Conservation (phyloP, 2,797 vertebrate species). For the Hydrolagus colliei region DNA sequence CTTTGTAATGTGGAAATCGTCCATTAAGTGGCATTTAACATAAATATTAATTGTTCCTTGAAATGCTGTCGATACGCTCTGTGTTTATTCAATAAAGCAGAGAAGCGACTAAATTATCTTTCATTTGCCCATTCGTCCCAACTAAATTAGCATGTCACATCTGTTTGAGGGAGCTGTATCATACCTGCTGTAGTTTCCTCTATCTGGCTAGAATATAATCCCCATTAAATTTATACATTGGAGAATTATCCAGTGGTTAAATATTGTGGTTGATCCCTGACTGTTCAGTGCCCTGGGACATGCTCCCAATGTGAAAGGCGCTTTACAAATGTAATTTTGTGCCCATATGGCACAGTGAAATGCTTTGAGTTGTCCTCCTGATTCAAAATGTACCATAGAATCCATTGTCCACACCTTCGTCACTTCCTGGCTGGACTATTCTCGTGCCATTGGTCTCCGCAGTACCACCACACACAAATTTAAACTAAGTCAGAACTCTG, state of each 20-base stretch:
- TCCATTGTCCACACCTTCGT: too few relatives aligned
- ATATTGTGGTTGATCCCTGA: neutral
- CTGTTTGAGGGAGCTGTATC: neutral
- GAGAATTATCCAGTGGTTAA: neutral
- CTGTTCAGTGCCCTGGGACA: too few relatives aligned
- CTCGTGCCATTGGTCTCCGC: too few relatives aligned
- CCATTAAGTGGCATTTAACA: neutral
- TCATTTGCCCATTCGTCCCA: conserved; percentile 23
- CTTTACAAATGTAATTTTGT: too few relatives aligned
- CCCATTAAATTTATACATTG: neutral
- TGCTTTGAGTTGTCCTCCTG: too few relatives aligned
- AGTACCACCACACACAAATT: too few relatives aligned
- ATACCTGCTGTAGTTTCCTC: neutral
- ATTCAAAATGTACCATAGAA: too few relatives aligned
- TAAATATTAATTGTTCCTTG: conserved; percentile 25
- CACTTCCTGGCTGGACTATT: too few relatives aligned
- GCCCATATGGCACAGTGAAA: too few relatives aligned
- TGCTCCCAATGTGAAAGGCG: too few relatives aligned
- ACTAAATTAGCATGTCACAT: conserved; percentile 1
- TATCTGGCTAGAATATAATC: neutral
- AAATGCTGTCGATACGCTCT: neutral
- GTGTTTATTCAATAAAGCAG: conserved; percentile 22
- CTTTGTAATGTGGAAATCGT: neutral
- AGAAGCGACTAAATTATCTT: conserved; percentile 16
- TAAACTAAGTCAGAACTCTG: too few relatives aligned